phyloP scores from a whole-genome alignment of 2,797 vertebrate genomes.

The Chrysocyon brachyurus region DNA sequence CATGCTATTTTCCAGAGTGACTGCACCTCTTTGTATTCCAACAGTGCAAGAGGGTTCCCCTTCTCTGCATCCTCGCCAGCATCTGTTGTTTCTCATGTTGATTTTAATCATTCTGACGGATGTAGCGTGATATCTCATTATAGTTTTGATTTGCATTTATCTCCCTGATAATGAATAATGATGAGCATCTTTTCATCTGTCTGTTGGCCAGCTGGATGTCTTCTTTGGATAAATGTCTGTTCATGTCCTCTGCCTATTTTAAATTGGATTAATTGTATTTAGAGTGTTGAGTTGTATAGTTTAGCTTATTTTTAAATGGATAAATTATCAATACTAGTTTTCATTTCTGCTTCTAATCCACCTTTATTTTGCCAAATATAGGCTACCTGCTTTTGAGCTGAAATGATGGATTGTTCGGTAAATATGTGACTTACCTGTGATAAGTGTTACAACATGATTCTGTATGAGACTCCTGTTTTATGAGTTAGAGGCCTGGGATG shows the following conservation, averaged over 20 bases:
- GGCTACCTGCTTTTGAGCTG: not conserved
- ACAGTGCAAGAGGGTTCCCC: not conserved
- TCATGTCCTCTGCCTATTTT: not conserved
- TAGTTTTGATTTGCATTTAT: not conserved
- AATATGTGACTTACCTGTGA: not conserved
- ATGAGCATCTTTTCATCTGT: not conserved
- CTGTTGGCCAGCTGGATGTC: not conserved
- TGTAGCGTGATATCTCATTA: not conserved
- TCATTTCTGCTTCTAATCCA: not conserved
- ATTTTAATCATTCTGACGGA: not conserved
- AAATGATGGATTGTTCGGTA: not conserved
- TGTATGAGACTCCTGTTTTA: not conserved
- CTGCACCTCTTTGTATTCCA: not conserved
- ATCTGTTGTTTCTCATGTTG: not conserved
- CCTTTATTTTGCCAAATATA: not conserved
- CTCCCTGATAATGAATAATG: not conserved
- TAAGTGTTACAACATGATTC: not conserved
- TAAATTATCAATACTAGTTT: constrained; percentile 10
- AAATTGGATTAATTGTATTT: not conserved
- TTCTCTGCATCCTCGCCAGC: not conserved
- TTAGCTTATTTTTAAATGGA: not conserved
- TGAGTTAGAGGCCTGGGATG: not conserved
- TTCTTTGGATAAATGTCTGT: not conserved
- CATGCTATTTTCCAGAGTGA: not conserved
- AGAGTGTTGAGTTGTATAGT: not conserved